These are phyloP conservation scores for Pollenia angustigena DNA, from an alignment of 2,888 invertebrate genomes.

Conservation along the genomic window DNA sequence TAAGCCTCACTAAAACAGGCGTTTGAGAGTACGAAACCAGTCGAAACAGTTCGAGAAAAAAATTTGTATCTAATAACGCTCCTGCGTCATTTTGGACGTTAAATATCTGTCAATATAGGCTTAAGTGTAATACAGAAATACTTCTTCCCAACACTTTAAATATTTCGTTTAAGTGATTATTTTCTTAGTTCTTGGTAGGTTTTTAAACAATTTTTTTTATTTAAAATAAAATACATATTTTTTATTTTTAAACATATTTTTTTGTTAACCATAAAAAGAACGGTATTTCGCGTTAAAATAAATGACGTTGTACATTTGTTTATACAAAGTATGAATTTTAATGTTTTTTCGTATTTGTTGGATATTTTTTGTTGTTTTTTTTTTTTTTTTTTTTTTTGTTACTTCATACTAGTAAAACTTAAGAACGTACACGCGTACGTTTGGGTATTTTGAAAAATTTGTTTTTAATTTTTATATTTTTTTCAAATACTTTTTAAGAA, in stretches of 20 bases:
- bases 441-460: slow-evolving; percentile 62
- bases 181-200: slow-evolving; percentile 54
- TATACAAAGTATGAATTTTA: slow-evolving; percentile 72
- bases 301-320: slow-evolving; percentile 65
- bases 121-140: slow-evolving; percentile 12
- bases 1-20: too few species aligned
- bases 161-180: not conserved
- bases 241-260: slow-evolving; percentile 32
- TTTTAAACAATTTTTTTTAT: slow-evolving; percentile 16
- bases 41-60: too few species aligned
- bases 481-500: slow-evolving; percentile 19
- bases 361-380: not conserved
- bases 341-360: slow-evolving; percentile 49
- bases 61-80: too few species aligned
- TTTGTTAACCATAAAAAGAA: slow-evolving; percentile 63
- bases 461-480: slow-evolving; percentile 27
- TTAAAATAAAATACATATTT: slow-evolving; percentile 10
- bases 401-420: not conserved
- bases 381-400: slow-evolving; percentile 6
- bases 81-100: not conserved
- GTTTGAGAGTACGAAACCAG: too few species aligned
- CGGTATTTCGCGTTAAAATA: slow-evolving; percentile 72
- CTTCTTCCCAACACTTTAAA: slow-evolving; percentile 5
- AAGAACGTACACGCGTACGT: slow-evolving; percentile 38
- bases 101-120: not conserved